Evolutionary conservation across 2,113 vertebrate genomes (phyloP).

Genomic region (Marmota flaviventris): DNA sequence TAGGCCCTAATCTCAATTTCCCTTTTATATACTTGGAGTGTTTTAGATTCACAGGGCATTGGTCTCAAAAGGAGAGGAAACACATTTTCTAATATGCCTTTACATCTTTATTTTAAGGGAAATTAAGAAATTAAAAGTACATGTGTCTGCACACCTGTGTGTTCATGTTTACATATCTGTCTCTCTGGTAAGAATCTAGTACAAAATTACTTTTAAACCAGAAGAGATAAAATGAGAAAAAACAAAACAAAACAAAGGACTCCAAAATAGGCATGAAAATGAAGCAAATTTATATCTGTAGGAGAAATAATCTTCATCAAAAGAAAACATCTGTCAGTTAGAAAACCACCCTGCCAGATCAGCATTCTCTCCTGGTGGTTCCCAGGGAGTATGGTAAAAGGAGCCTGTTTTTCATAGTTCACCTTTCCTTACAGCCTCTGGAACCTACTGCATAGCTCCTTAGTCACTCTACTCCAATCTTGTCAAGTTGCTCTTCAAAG

Average conservation of each 20-base stretch:
- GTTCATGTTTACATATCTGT: background rate
- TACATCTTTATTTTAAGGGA: background rate
- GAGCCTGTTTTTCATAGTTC: rapidly evolving
- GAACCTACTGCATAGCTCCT: background rate
- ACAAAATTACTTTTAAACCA: background rate
- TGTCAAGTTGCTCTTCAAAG: background rate
- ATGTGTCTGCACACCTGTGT: rapidly evolving
- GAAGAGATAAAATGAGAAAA: background rate
- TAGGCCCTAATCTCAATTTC: background rate
- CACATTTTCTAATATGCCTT: background rate
- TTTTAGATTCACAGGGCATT: background rate
- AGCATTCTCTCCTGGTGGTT: background rate
- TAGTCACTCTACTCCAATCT: background rate
- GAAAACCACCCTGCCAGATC: background rate
- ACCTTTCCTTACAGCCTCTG: too few species aligned
- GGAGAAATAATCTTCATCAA: background rate
- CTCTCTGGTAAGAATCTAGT: background rate
- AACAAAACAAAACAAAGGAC: background rate
- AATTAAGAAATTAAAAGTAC: too few species aligned
- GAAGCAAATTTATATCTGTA: background rate
- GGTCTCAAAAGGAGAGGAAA: background rate
- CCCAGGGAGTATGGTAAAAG: rapidly evolving
- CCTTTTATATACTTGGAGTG: too few species aligned
- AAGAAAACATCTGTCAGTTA: background rate
- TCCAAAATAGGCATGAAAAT: background rate